Conservation (phyloP, 1,140 invertebrate species). For the Acromyrmex echinatior region DNA sequence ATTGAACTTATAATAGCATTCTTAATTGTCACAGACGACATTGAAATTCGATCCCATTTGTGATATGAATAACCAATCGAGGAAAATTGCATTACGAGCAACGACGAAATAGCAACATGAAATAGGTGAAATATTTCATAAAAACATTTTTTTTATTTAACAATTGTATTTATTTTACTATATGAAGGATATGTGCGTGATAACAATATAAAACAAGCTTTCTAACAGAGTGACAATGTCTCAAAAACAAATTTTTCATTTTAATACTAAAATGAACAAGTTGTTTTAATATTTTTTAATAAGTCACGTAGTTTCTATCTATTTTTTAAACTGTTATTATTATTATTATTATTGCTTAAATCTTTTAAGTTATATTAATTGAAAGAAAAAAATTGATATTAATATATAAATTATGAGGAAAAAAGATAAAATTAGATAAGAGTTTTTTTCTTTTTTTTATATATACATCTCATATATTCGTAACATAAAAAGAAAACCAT, state of each 20-base stretch:
- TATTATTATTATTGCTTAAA: not conserved
- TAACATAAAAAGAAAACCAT: not conserved
- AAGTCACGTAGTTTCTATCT: not conserved
- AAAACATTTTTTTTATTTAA: not conserved
- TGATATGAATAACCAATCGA: constrained; percentile 88
- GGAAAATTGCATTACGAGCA: constrained; percentile 88
- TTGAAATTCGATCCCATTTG: constrained; percentile 88
- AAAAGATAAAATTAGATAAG: not conserved
- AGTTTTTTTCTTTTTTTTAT: not conserved
- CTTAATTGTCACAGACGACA: too few species aligned
- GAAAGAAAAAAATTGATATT: not conserved
- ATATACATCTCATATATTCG: too few species aligned
- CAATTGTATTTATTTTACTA: not conserved
- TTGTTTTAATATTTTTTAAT: not conserved
- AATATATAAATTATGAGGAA: not conserved
- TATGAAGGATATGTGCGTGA: not conserved
- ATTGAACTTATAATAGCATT: too few species aligned
- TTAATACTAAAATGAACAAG: not conserved
- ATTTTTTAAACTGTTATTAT: not conserved
- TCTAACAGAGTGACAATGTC: not conserved
- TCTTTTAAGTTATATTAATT: too few species aligned
- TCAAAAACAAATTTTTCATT: not conserved
- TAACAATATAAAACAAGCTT: not conserved
- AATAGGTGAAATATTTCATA: constrained; percentile 81
- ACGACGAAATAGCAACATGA: constrained; percentile 84